Conservation (phyloP, 2,888 invertebrate genomes). For the Taphrorychus bicolor region DNA sequence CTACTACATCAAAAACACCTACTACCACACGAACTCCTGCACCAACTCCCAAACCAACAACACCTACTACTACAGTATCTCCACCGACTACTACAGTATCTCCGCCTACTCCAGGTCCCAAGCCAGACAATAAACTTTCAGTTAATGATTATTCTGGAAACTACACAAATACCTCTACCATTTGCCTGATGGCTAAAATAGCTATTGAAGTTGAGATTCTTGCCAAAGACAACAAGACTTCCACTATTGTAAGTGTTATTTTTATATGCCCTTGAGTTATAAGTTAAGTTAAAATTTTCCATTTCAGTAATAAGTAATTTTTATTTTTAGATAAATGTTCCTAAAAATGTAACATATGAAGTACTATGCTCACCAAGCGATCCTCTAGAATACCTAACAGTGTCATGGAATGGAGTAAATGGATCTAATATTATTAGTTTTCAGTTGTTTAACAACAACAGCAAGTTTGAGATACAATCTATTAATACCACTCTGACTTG, state of each 20-base stretch:
- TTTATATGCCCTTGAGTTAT: no score
- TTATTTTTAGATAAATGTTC: conserved; percentile 30
- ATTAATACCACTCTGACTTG: conserved; percentile 1
- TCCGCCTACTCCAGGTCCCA: conserved; percentile 50
- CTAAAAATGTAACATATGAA: background rate
- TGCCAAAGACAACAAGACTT: conserved; percentile 47
- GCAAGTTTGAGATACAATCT: conserved; percentile 20
- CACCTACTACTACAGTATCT: conserved; percentile 53
- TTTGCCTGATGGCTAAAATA: conserved; percentile 72
- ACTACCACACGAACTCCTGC: conserved; percentile 42
- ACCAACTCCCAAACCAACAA: conserved; percentile 45
- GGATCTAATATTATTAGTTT: no score
- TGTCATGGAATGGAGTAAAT: conserved; percentile 13
- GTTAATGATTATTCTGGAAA: conserved; percentile 63
- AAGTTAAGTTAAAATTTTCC: background rate
- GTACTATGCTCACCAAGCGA: background rate
- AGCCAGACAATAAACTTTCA: conserved; percentile 53
- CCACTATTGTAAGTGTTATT: conserved; percentile 22
- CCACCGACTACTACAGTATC: conserved; percentile 55
- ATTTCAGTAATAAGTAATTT: background rate
- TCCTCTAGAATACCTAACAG: background rate
- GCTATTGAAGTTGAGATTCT: conserved; percentile 70
- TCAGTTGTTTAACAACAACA: conserved; percentile 16
- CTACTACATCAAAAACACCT: conserved; percentile 39
- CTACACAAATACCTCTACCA: conserved; percentile 54